Evolutionary conservation across 2,113 vertebrate species (phyloP), one percentile per base, ranked within the genome.

Genomic region (Delphinapterus leucas): DNA sequence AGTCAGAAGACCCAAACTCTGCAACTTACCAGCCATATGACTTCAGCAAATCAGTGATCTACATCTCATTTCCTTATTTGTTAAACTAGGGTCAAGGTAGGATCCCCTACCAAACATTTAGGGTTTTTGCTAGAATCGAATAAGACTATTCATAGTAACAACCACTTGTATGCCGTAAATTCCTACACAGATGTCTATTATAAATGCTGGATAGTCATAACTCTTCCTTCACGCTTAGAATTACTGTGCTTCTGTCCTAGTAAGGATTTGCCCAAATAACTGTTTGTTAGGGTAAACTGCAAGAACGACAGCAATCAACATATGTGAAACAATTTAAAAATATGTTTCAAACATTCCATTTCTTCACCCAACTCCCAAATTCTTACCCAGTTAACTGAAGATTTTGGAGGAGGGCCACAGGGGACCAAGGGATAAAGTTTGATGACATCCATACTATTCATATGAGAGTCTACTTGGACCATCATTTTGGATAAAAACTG

Each of bases 401-500:
- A 71, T 67, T 91, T 67, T 65, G 31, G 31, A 83, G 82, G 36
- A 90, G 9, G 41, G 38, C 21, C 12, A 25, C 15, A 23, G 74
- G 18, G 5, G 26, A 60, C 67, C 49, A 73, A 28, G 31, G 15
- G 36, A 86, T 92, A 71, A 71, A 91, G 25, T 87, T 44, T 96
- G 36, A 95, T 88, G 38, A 47, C 61, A 87, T 33, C 31, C 4
- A 10, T 88, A 74, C 36, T 82, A 76, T 33, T 85, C 21, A 91
- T 28, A 82, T 11, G 9, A 70, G 8, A 65, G 20, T 28, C 44
- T 90, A 83, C 21, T 55, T 93, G 47, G 41, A 55, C 13, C n/a
- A 93, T 63, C 25, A 58, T 74, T 90, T 86, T 41, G 3, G 17
- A 82, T 68, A 95, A 89, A 97, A 93, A 90, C 7, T 80, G 67